phyloP scores from a whole-genome alignment of 1,140 invertebrate species.

The Cyclina sinensis region DNA sequence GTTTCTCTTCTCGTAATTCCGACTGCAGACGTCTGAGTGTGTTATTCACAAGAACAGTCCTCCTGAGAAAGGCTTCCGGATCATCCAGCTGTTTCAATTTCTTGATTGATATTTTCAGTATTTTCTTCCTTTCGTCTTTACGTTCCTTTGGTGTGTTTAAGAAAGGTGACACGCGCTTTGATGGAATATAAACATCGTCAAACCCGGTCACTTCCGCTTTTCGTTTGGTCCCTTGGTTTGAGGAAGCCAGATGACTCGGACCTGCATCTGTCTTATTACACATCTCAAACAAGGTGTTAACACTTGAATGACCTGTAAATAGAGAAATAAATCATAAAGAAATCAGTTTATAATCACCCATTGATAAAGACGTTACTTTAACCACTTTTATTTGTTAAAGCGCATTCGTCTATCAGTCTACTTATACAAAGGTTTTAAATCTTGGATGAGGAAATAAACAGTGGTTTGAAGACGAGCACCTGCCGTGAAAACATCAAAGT shows the following conservation, averaged over 20 bases:
- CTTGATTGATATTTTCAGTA: neutral
- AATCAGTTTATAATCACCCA: neutral
- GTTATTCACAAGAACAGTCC: conserved; percentile 96
- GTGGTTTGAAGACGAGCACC: neutral
- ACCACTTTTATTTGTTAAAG: neutral
- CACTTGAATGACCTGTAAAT: neutral
- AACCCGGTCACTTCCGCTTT: neutral
- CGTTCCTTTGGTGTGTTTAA: conserved; percentile 80
- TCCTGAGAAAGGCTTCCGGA: conserved; percentile 93
- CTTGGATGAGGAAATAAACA: neutral
- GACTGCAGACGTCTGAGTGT: conserved; percentile 94
- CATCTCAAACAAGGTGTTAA: neutral
- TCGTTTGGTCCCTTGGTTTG: conserved; percentile 14
- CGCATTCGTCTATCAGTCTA: neutral
- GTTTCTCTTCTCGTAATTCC: conserved; percentile 94
- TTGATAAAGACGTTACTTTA: neutral
- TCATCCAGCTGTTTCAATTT: neutral
- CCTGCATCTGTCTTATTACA: conserved; percentile 29
- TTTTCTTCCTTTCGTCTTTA: conserved; percentile 90
- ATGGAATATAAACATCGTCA: conserved; percentile 2
- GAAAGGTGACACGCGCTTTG: conserved; percentile 71
- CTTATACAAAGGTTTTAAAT: neutral
- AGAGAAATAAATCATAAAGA: neutral
- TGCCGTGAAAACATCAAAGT: conserved; percentile 9
- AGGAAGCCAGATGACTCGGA: neutral